A percentile compares a stretch with the other conserved stretches of the same genome.
Evolutionary conservation across 2,797 vertebrate genomes (phyloP).

Genomic region (Echeneis naucrates): DNA sequence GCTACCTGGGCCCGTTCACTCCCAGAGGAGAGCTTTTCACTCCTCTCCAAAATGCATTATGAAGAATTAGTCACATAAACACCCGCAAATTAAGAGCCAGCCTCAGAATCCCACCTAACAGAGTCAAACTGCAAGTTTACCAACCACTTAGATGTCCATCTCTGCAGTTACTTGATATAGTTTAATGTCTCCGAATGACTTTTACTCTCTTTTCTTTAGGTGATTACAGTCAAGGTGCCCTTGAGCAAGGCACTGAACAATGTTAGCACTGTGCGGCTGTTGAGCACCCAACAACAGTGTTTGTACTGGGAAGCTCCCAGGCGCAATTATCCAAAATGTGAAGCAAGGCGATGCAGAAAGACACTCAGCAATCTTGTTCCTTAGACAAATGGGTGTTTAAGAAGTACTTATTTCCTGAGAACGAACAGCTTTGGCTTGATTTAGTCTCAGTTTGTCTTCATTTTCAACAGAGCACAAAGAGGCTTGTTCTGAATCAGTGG

Average conservation of each 20-base stretch:
- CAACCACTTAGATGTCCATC: neutral
- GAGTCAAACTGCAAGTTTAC: conserved; percentile 9
- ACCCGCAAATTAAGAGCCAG: conserved; percentile 51
- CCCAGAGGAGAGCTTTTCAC: conserved; percentile 78
- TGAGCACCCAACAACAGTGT: conserved; percentile 25
- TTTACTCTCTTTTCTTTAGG: conserved; percentile 7
- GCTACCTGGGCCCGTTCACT: conserved; percentile 69
- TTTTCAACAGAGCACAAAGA: conserved; percentile 47
- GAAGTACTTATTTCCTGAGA: conserved; percentile 23
- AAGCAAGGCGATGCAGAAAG: conserved; percentile 34
- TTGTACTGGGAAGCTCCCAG: conserved; percentile 35
- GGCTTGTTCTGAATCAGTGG: conserved; percentile 48
- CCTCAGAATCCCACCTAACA: conserved; percentile 12
- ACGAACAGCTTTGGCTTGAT: conserved; percentile 4
- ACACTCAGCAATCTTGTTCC: conserved; percentile 32
- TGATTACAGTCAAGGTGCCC: neutral
- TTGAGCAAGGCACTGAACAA: conserved; percentile 48
- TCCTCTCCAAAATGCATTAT: conserved; percentile 68
- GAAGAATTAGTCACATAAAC: conserved; percentile 72
- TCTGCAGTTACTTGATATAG: neutral
- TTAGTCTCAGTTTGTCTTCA: conserved; percentile 31
- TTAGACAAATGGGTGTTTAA: conserved; percentile 35
- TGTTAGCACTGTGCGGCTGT: conserved; percentile 1
- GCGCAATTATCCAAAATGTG: conserved; percentile 39
- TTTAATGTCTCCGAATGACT: conserved; percentile 7